These are phyloP conservation scores for Menura novaehollandiae DNA, from an alignment of 2,113 vertebrate genomes.

Conservation along the genomic window DNA sequence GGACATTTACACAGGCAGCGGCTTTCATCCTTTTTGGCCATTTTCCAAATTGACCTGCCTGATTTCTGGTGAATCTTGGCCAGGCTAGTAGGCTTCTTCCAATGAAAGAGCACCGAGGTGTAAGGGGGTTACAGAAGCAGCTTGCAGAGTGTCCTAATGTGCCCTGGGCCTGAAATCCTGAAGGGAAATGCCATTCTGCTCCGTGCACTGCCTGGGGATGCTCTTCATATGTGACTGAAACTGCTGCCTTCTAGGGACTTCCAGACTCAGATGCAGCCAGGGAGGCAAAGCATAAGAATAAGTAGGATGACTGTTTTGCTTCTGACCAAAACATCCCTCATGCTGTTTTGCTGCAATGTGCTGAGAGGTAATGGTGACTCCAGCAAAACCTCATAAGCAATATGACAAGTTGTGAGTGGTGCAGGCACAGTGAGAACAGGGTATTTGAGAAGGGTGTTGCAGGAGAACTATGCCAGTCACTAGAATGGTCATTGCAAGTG, in stretches of 20 bases:
- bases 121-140: neutral
- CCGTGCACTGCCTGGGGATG: neutral
- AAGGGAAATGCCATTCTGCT: neutral
- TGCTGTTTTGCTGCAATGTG: neutral
- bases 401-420: neutral
- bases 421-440: neutral
- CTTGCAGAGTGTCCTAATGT: neutral
- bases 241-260: neutral
- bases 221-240: neutral
- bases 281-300: neutral
- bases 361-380: neutral
- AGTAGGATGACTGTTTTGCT: neutral
- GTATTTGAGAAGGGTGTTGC: fast-evolving
- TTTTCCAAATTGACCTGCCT: neutral
- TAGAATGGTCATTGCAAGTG: neutral
- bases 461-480: neutral
- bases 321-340: neutral
- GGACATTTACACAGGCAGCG: neutral
- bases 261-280: neutral
- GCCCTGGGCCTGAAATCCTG: neutral
- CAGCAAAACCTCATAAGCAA: neutral
- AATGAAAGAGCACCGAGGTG: neutral
- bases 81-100: neutral
- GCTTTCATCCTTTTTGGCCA: neutral
- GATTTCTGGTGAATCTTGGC: neutral